A percentile compares a stretch with the other conserved stretches of the same genome.
Evolutionary conservation across 2,113 vertebrate species (phyloP).

Genomic region (Oryctolagus cuniculus): mOryCun1.1 NC_091443.1:74463501-74464000

Average conservation of each 20-base stretch:
- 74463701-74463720: not conserved
- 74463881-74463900: not conserved
- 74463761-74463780: not conserved
- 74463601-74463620: no score
- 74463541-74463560: no score
- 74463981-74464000: not conserved
- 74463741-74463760: not conserved
- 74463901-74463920: not conserved
- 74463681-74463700: not conserved
- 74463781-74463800: not conserved
- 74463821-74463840: constrained; percentile 8
- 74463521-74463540: no score
- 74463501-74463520: no score
- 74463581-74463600: no score
- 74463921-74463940: not conserved
- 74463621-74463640: no score
- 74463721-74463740: not conserved
- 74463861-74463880: not conserved
- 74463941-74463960: not conserved
- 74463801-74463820: not conserved
- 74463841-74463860: constrained; percentile 4
- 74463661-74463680: no score
- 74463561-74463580: no score
- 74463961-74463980: not conserved
- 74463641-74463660: no score